Evolutionary conservation across 2,888 invertebrate species (phyloP), one percentile per base, ranked within the genome.

Genomic region (Lamellibrachia columna): DNA sequence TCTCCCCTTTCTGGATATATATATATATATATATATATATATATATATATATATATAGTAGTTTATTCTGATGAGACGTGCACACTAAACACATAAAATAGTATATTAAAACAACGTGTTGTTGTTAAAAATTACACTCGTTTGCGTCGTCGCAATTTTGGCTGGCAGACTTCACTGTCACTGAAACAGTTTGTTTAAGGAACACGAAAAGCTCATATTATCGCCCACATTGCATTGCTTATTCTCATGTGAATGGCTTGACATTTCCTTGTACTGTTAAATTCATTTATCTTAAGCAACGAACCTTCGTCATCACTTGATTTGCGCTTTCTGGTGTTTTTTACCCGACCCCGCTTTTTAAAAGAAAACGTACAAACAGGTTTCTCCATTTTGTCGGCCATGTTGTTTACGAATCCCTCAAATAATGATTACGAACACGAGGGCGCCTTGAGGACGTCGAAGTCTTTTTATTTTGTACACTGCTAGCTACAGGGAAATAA

Each of bases 381-480:
- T 58, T 52, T 91, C 22, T 92, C 92, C 91, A 60, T 92, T 92
- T 52, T 55, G 92, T 92, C 92, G 52, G 92, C 92, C 92, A 92
- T 92, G 28, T 92, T 91, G 91, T 58, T n/a, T 58, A n/a, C 22
- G 58, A 75, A 40, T 92, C 52, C 52, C 52, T 4, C 60, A 92
- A 52, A 90, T 3, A 60, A 60, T 40, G 60, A 60, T 60, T 60
- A 60, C 15, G 15, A 60, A 60, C 60, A 7, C 9, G 60, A 60
- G 11, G 40, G 40, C 22, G 22, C 15, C 60, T 60, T 60, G 15
- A 60, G 15, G 60, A 22, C 60, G 22, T 60, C 60, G 4, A 60
- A 1, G 60, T 75, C 75, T 11, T 15, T 6, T 40, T 40, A 60
- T 9, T 9, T 60, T 4, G 8, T 15, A 60, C 15, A 2, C 58